A percentile compares a stretch with the other conserved stretches of the same genome.
Conservation (phyloP, 2,797 vertebrate species). For the Anas flavirostris region DNA sequence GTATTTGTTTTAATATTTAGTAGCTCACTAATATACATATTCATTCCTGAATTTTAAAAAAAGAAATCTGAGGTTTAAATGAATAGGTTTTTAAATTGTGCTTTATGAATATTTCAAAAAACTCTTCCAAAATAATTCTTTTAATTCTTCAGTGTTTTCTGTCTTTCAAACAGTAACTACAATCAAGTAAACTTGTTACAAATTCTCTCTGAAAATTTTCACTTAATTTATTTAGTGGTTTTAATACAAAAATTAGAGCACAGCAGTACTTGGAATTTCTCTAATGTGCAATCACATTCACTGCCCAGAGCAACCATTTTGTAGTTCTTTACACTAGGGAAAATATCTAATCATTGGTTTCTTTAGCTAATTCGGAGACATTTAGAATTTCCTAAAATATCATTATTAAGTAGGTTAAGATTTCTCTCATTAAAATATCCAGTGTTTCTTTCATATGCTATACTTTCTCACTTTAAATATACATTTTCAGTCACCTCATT, state of each 20-base stretch:
- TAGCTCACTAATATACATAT: background rate
- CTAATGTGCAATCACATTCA: background rate
- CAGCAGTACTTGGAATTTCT: background rate
- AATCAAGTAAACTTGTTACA: background rate
- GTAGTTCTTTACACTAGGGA: slow-evolving; percentile 30
- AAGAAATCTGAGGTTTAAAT: background rate
- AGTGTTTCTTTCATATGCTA: background rate
- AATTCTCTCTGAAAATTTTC: background rate
- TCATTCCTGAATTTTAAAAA: background rate
- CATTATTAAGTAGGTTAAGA: slow-evolving; percentile 25
- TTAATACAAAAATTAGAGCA: background rate
- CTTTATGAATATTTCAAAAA: background rate
- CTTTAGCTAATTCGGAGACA: slow-evolving; percentile 31
- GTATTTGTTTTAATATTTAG: background rate
- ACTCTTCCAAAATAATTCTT: background rate
- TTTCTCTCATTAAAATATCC: background rate
- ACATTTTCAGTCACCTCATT: background rate
- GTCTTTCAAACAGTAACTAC: background rate
- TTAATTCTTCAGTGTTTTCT: background rate
- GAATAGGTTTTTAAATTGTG: background rate
- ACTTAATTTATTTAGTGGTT: background rate
- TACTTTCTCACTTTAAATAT: background rate
- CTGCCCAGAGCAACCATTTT: slow-evolving; percentile 53
- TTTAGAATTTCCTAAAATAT: slow-evolving; percentile 14
- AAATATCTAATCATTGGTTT: slow-evolving; percentile 38